Evolutionary conservation across 2,888 invertebrate species (phyloP), one percentile per base, ranked within the genome.

Genomic region (Tachina fera): DNA sequence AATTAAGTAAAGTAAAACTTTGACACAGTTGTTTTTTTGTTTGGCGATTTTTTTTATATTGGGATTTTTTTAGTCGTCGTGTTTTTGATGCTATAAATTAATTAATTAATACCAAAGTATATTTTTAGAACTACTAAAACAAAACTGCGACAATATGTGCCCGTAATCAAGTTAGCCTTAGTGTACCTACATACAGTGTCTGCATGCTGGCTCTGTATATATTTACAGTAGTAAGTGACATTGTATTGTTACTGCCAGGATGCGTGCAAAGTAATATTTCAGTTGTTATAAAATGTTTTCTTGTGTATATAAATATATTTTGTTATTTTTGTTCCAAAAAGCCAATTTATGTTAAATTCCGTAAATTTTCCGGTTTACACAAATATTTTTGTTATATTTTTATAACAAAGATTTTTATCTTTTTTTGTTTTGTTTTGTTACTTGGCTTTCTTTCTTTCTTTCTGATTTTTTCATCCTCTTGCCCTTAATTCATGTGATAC

Each of bases 311-410:
- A 31, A 31, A 31, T 31, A 4, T 31, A 31, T 31, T 31, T 31
- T 31, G 31, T 31, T 58, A 51, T 51, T 80, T 60, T 75, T 53
- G 11, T 58, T 71, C 51, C 51, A 63, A 84, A 71, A 76, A 84
- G 84, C 71, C 75, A 80, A 84, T 84, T 80, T 80, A 65, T 56
- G 75, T 80, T 65, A 67, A 84, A 80, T 70, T 58, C 51, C 75
- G 70, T 70, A 80, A 56, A 80, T 84, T 75, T 60, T 68, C 49
- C 70, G 70, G 70, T 31, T 65, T 58, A 70, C 71, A 71, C 14
- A 83, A 83, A 82, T 76, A 58, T 63, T 65, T 67, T 80, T 71
- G 71, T 65, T 56, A 79, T 71, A 65, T 71, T 1, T 31, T 43
- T 65, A 41, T 49, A 43, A 74, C 41, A 80, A 74, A 74, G 74